phyloP scores from a whole-genome alignment of 2,888 invertebrate genomes.

The Allacma fusca region DNA sequence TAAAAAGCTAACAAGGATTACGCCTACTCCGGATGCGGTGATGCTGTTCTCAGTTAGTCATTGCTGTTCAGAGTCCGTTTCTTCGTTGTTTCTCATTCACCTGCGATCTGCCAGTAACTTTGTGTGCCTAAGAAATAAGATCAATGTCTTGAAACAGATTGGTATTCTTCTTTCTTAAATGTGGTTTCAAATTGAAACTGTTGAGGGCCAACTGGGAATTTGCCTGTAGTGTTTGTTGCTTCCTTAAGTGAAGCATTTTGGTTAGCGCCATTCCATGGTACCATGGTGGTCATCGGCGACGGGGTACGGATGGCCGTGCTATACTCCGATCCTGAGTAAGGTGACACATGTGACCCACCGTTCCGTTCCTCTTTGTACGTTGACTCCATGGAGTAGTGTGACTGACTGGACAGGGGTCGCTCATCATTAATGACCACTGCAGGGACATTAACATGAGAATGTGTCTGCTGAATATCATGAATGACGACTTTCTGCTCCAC shows the following conservation, averaged over 20 bases:
- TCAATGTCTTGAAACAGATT: constrained; percentile 42
- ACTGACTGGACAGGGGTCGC: constrained; percentile 40
- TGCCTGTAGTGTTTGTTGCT: constrained; percentile 8
- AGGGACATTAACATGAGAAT: constrained; percentile 16
- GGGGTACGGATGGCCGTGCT: constrained; percentile 32
- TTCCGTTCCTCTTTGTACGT: constrained; percentile 36
- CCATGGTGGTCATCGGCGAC: constrained; percentile 20
- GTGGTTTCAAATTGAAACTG: constrained; percentile 40
- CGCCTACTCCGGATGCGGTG: not conserved
- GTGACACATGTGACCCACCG: constrained; percentile 27
- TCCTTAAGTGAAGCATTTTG: not conserved
- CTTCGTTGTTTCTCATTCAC: not conserved
- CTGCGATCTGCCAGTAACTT: not conserved
- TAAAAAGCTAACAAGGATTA: constrained; percentile 8
- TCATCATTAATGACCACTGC: constrained; percentile 36
- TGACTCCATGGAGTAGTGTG: constrained; percentile 44
- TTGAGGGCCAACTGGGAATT: constrained; percentile 40
- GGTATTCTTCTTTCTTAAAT: constrained; percentile 44
- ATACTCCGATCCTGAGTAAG: constrained; percentile 44
- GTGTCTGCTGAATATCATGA: constrained; percentile 32
- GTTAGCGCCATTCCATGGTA: constrained; percentile 35
- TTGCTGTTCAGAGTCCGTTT: not conserved
- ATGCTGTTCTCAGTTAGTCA: not conserved
- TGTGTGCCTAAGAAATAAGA: not conserved
- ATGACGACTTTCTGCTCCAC: constrained; percentile 31